phyloP scores from a whole-genome alignment of 2,113 vertebrate genomes.

The Octodon degus region DNA sequence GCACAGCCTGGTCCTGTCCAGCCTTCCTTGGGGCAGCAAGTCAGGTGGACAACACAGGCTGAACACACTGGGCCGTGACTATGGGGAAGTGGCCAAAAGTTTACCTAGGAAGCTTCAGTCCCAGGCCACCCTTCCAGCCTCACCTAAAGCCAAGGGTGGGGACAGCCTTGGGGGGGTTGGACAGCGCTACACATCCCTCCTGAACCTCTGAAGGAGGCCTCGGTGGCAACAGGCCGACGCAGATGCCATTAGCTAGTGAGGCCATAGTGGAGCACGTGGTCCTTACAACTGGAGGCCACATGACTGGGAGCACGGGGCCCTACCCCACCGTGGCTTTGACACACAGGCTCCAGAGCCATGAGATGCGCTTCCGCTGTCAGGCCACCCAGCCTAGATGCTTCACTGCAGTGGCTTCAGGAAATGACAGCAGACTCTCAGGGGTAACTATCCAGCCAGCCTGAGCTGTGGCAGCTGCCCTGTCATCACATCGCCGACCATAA shows the following conservation, averaged over 20 bases:
- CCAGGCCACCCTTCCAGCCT: neutral
- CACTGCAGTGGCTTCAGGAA: neutral
- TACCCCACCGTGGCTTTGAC: neutral
- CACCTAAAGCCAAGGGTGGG: neutral
- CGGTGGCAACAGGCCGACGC: neutral
- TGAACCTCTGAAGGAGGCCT: neutral
- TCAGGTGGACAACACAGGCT: neutral
- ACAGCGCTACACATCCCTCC: neutral
- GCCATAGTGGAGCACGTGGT: accelerated
- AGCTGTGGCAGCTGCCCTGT: neutral
- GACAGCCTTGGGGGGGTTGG: neutral
- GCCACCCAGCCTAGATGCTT: neutral
- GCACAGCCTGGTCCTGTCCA: neutral
- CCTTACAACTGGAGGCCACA: neutral
- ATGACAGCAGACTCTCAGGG: neutral
- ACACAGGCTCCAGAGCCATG: neutral
- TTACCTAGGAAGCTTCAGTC: neutral
- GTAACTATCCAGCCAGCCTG: too few species aligned
- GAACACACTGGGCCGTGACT: too few species aligned
- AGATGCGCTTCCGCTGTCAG: neutral
- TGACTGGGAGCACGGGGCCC: accelerated
- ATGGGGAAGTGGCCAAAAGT: neutral
- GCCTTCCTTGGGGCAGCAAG: too few species aligned
- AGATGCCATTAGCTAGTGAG: neutral
- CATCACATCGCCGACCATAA: neutral